phyloP scores from a whole-genome alignment of 2,888 invertebrate genomes.

The Protonemura montana region DNA sequence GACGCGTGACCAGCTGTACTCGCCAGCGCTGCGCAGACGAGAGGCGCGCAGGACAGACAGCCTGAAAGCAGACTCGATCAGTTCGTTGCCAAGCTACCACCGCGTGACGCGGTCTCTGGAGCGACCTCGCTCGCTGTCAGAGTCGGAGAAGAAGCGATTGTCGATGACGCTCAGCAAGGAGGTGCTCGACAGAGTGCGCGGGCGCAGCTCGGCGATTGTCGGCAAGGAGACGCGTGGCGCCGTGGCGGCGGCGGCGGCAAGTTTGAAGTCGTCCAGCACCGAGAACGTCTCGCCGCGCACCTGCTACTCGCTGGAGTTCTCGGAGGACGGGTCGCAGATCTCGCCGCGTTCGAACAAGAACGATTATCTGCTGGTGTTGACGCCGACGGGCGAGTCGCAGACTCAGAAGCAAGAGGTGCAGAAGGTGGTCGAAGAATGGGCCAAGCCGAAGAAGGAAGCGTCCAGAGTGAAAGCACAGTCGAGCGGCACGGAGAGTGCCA shows the following conservation, averaged over 20 bases:
- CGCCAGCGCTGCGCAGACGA: slow-evolving; percentile 54
- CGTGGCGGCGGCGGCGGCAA: slow-evolving; percentile 63
- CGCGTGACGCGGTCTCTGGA: neutral
- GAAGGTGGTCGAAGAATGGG: slow-evolving; percentile 60
- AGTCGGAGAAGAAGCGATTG: slow-evolving; percentile 75
- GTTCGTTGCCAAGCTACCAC: slow-evolving; percentile 55
- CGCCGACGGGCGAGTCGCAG: slow-evolving; percentile 54
- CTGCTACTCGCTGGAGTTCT: slow-evolving; percentile 61
- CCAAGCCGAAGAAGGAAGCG: slow-evolving; percentile 53
- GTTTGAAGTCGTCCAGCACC: slow-evolving; percentile 53
- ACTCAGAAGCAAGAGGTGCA: slow-evolving; percentile 54
- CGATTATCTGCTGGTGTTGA: slow-evolving; percentile 61
- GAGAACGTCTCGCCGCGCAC: slow-evolving; percentile 59
- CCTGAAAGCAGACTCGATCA: slow-evolving; percentile 66
- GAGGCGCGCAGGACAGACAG: slow-evolving; percentile 58
- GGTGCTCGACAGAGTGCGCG: slow-evolving; percentile 69
- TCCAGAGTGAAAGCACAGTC: slow-evolving; percentile 45
- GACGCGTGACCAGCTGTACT: slow-evolving; percentile 54
- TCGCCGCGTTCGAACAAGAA: slow-evolving; percentile 53
- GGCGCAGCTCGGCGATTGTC: slow-evolving; percentile 31
- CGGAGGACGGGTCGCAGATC: slow-evolving; percentile 55
- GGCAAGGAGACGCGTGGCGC: slow-evolving; percentile 67
- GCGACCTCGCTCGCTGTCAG: slow-evolving; percentile 60
- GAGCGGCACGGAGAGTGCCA: slow-evolving; percentile 75
- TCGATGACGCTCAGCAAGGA: slow-evolving; percentile 78